A percentile compares a stretch with the other conserved stretches of the same genome.
These are phyloP conservation scores for Myopa tessellatipennis DNA, from an alignment of 2,888 invertebrate genomes.

Conservation along the genomic window DNA sequence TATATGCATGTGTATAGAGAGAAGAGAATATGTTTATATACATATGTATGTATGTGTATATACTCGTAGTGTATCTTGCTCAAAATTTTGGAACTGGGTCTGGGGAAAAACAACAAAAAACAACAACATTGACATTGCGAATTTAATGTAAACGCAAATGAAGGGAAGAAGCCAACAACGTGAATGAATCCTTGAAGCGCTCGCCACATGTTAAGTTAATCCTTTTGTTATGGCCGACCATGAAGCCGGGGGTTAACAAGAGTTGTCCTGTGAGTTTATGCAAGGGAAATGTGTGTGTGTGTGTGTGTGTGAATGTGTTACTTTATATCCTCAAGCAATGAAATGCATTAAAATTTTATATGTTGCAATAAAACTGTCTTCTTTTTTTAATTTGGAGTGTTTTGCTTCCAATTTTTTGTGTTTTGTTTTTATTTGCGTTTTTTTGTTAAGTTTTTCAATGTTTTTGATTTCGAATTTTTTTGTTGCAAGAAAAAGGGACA, in stretches of 20 bases:
- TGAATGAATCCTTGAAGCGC: neutral
- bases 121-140: neutral
- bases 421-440: too few species aligned
- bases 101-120: too few species aligned
- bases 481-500: neutral
- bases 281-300: too few species aligned
- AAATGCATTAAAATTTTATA: conserved; percentile 8
- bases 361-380: neutral
- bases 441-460: too few species aligned
- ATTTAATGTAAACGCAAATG: neutral
- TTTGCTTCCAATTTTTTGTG: neutral
- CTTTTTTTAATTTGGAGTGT: neutral
- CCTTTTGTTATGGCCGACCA: neutral
- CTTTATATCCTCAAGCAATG: neutral
- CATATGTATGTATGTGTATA: too few species aligned
- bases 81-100: too few species aligned
- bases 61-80: too few species aligned
- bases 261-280: too few species aligned
- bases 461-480: neutral
- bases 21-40: too few species aligned
- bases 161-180: neutral
- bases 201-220: neutral
- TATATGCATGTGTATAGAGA: too few species aligned
- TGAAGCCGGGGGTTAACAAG: too few species aligned
- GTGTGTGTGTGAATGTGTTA: neutral